Conservation (phyloP, 2,113 vertebrate species). For the Lepisosteus oculatus region DNA sequence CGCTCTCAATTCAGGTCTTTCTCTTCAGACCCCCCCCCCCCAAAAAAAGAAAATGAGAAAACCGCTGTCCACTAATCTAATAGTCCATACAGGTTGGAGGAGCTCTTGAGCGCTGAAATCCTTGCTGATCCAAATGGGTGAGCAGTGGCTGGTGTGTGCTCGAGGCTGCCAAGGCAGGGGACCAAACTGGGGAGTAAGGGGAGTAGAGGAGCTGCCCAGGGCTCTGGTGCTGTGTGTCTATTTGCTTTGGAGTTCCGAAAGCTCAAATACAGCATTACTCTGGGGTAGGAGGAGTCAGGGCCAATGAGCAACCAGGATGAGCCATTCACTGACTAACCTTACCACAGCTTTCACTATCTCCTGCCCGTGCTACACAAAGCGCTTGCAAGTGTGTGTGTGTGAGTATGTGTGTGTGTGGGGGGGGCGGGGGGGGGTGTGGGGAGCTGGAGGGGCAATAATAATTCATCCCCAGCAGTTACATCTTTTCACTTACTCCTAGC, state of each 20-base stretch:
- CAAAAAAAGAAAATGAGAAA: background rate
- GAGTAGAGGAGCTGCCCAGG: constrained; percentile 61
- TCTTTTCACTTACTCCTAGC: constrained; percentile 19
- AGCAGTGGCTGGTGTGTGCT: background rate
- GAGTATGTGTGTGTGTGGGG: background rate
- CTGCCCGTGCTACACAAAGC: constrained; percentile 21
- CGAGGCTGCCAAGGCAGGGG: constrained; percentile 1
- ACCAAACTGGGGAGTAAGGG: constrained; percentile 37
- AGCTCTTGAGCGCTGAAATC: background rate
- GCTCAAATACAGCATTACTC: constrained; percentile 80
- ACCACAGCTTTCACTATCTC: constrained; percentile 48
- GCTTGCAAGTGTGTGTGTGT: background rate
- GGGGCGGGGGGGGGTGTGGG: background rate
- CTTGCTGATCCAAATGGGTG: background rate
- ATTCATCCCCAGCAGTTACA: constrained; percentile 14
- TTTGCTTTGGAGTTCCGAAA: constrained; percentile 70
- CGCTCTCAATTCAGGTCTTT: too few relatives aligned
- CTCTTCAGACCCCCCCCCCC: too few relatives aligned
- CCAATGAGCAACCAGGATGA: constrained; percentile 57
- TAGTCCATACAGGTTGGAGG: background rate
- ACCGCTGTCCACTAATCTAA: background rate
- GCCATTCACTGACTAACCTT: constrained; percentile 55
- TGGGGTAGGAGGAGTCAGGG: constrained; percentile 76
- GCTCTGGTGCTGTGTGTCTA: constrained; percentile 74
- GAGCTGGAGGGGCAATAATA: background rate